Evolutionary conservation across 1,140 invertebrate genomes (phyloP).

Genomic region (Aphelenchoides fujianensis): DNA sequence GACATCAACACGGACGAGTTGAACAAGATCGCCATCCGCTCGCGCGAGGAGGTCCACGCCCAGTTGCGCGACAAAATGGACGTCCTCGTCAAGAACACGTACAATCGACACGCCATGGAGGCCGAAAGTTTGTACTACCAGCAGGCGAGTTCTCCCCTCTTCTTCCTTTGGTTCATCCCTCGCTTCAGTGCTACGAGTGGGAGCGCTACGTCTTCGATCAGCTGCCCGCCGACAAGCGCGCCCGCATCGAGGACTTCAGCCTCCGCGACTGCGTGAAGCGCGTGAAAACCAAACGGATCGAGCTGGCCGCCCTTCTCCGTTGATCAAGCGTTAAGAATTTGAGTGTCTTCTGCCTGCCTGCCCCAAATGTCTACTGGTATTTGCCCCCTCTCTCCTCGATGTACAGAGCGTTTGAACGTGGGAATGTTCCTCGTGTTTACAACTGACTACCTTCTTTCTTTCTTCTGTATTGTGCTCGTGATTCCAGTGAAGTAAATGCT

Average conservation of each 20-base stretch:
- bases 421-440: too few species aligned
- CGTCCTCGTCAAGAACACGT: background rate
- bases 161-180: background rate
- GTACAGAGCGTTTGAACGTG: too few species aligned
- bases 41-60: background rate
- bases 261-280: slow-evolving; percentile 8
- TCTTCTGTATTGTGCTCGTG: too few species aligned
- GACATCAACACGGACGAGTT: slow-evolving; percentile 11
- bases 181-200: slow-evolving; percentile 6
- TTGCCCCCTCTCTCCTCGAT: too few species aligned
- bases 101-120: slow-evolving; percentile 7
- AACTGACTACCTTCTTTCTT: too few species aligned
- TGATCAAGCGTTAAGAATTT: too few species aligned
- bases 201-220: background rate
- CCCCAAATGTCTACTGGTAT: too few species aligned
- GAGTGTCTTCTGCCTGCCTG: too few species aligned
- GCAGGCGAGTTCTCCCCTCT: background rate
- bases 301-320: too few species aligned
- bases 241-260: background rate
- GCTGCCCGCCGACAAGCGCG: background rate
- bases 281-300: background rate
- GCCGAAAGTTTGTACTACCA: slow-evolving; percentile 1
- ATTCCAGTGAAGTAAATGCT: too few species aligned
- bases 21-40: slow-evolving; percentile 7
- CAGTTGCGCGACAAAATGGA: background rate